These are phyloP conservation scores for Falcunculus frontatus DNA, from an alignment of 2,113 vertebrate genomes.

Conservation along the genomic window DNA sequence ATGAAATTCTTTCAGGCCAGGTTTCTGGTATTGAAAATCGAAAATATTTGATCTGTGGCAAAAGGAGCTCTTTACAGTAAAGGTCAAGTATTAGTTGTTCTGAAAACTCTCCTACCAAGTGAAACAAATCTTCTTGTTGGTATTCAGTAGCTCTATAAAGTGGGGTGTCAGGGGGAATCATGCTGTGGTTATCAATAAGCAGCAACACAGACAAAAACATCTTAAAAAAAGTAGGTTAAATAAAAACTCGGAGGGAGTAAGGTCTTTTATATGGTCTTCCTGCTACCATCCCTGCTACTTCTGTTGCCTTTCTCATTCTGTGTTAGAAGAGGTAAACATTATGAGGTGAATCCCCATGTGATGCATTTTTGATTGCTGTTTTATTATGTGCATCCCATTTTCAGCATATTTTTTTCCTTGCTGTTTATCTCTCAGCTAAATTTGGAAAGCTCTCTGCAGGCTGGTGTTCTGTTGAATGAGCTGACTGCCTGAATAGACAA, in stretches of 20 bases:
- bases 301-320: neutral
- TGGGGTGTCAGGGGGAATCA: neutral
- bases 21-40: neutral
- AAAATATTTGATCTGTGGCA: neutral
- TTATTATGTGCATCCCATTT: conserved; percentile 9
- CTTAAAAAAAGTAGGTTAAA: neutral
- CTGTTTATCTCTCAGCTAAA: conserved; percentile 47
- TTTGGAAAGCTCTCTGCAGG: conserved; percentile 43
- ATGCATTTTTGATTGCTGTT: neutral
- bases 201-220: neutral
- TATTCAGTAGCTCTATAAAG: neutral
- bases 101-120: neutral
- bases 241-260: neutral
- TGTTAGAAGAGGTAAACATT: neutral
- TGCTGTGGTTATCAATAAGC: neutral
- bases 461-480: conserved; percentile 24
- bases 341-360: neutral
- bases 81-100: neutral
- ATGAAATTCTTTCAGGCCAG: neutral
- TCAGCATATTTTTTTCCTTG: conserved; percentile 1
- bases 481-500: neutral
- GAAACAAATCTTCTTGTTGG: neutral
- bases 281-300: neutral
- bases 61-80: neutral
- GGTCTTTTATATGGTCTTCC: neutral